Percentiles rank a stretch among this genome's conserved stretches.
These are phyloP conservation scores for Poeciliopsis infans DNA, from an alignment of 2,797 vertebrate species.

Conservation along the genomic window DNA sequence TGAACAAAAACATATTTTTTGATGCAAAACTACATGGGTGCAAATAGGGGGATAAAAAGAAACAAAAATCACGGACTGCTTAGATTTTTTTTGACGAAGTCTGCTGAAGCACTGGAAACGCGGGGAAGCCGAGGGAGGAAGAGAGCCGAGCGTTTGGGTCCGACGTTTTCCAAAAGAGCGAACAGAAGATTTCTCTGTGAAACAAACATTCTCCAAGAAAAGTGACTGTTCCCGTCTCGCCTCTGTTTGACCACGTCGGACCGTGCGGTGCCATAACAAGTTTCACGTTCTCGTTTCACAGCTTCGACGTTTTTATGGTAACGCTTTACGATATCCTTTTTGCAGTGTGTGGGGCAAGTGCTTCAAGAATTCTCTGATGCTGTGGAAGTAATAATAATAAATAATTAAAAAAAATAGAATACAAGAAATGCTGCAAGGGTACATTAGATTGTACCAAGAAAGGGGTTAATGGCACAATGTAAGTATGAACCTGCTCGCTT, in stretches of 20 bases:
- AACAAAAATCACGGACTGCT: conserved; percentile 60
- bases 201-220: conserved; percentile 12
- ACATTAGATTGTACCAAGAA: conserved; percentile 21
- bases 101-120: conserved; percentile 75
- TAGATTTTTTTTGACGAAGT: conserved; percentile 73
- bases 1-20: conserved; percentile 71
- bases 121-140: conserved; percentile 28
- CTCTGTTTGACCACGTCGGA: conserved; percentile 49
- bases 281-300: conserved; percentile 45
- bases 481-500: conserved; percentile 35
- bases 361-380: conserved; percentile 50
- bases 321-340: conserved; percentile 41
- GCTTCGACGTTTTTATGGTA: conserved; percentile 30
- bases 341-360: conserved; percentile 44
- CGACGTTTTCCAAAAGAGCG: conserved; percentile 23
- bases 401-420: no score
- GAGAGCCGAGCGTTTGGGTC: conserved; percentile 39
- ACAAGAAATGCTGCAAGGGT: conserved; percentile 33
- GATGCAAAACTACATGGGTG: conserved; percentile 78
- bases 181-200: conserved; percentile 49
- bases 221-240: conserved; percentile 49
- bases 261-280: conserved; percentile 53
- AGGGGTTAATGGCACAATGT: conserved; percentile 55
- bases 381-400: conserved; percentile 43
- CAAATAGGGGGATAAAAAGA: conserved; percentile 36